phyloP scores from a whole-genome alignment of 2,113 vertebrate species.

The Casuarius casuarius region DNA sequence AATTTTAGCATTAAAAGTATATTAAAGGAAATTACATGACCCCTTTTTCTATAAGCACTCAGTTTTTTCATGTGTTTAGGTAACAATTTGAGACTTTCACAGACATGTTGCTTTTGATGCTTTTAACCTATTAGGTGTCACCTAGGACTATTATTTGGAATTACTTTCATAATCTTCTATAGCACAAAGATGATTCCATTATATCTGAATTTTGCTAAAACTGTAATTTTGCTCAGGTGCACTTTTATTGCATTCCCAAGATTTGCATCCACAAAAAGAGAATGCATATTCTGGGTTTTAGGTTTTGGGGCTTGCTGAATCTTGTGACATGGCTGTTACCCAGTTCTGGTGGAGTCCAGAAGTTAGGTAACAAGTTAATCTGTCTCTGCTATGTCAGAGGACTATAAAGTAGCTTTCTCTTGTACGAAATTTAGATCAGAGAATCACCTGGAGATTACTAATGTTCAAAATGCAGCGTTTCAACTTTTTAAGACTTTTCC shows the following conservation, averaged over 20 bases:
- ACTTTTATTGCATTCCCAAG: background rate
- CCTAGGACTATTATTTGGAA: background rate
- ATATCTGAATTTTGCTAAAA: background rate
- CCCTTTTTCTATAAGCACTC: background rate
- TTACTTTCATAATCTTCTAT: background rate
- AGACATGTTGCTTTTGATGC: background rate
- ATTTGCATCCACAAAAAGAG: background rate
- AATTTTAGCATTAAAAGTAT: background rate
- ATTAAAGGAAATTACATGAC: background rate
- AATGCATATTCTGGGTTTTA: background rate
- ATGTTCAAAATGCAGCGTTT: background rate
- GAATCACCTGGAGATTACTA: background rate
- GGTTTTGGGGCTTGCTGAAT: background rate
- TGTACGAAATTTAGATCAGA: background rate
- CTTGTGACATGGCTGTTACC: background rate
- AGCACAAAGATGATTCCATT: background rate
- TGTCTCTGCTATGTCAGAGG: background rate
- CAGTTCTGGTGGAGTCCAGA: background rate
- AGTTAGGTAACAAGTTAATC: background rate
- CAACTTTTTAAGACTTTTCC: background rate
- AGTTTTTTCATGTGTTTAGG: background rate
- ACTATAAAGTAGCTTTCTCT: background rate
- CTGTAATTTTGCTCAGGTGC: background rate
- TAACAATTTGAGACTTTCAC: background rate
- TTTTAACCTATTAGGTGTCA: background rate